phyloP scores from a whole-genome alignment of 2,113 vertebrate genomes.

The Xyliphius kryptos region DNA sequence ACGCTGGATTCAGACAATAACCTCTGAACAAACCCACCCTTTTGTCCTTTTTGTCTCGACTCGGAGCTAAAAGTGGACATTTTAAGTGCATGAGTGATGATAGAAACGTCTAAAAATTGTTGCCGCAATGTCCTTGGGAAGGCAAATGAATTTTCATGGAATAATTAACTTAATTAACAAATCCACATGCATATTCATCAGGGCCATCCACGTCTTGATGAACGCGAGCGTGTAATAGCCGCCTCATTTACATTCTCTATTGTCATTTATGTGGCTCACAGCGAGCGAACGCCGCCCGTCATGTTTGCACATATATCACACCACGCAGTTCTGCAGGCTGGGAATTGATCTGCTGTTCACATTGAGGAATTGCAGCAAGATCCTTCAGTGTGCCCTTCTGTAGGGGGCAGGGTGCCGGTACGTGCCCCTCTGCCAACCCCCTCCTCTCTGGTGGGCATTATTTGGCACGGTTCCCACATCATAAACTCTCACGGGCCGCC shows the following conservation, averaged over 20 bases:
- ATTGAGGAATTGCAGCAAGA: slow-evolving; percentile 34
- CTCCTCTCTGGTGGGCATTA: slow-evolving; percentile 89
- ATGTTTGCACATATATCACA: slow-evolving; percentile 49
- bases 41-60: too few species aligned
- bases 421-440: slow-evolving; percentile 35
- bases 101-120: slow-evolving; percentile 99
- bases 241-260: slow-evolving; percentile 99
- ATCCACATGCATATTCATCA: slow-evolving; percentile 99
- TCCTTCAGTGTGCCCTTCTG: slow-evolving; percentile 45
- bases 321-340: slow-evolving; percentile 41
- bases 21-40: too few species aligned
- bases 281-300: slow-evolving; percentile 36
- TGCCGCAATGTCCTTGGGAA: slow-evolving; percentile 99
- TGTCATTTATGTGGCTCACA: slow-evolving; percentile 84
- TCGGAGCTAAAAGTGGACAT: neutral
- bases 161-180: slow-evolving; percentile 99
- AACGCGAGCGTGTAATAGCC: slow-evolving; percentile 99
- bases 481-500: slow-evolving; percentile 94
- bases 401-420: slow-evolving; percentile 9
- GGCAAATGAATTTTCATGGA: slow-evolving; percentile 99
- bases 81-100: slow-evolving; percentile 96
- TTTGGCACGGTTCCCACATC: slow-evolving; percentile 94
- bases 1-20: too few species aligned
- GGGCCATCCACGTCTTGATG: slow-evolving; percentile 99
- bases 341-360: slow-evolving; percentile 58